A percentile compares a stretch with the other conserved stretches of the same genome.
These are phyloP conservation scores for Drosophila maculinotata DNA, from an alignment of 2,888 invertebrate genomes.

Conservation along the genomic window DNA sequence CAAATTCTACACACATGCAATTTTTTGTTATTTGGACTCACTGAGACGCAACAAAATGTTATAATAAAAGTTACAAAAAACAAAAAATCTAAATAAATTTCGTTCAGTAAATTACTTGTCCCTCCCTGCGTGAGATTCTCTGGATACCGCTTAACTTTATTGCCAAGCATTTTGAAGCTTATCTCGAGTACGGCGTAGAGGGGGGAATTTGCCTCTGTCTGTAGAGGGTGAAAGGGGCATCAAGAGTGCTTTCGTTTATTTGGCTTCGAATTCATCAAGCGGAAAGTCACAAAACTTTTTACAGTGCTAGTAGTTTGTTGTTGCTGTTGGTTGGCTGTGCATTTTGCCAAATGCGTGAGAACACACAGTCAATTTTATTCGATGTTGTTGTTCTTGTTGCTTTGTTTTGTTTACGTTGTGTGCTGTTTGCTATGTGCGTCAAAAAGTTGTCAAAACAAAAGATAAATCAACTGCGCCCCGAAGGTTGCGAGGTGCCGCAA, in stretches of 20 bases:
- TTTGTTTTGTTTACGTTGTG: constrained; percentile 41
- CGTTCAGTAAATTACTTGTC: constrained; percentile 38
- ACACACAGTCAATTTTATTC: constrained; percentile 57
- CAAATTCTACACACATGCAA: constrained; percentile 21
- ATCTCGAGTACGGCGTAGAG: constrained; percentile 33
- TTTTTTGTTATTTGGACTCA: constrained; percentile 62
- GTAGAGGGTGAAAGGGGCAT: constrained; percentile 6
- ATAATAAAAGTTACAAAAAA: constrained; percentile 14
- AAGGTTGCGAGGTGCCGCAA: constrained; percentile 21
- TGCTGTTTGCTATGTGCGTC: constrained; percentile 32
- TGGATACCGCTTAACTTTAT: constrained; percentile 67
- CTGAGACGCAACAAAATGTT: constrained; percentile 63
- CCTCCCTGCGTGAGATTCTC: constrained; percentile 27
- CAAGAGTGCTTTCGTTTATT: constrained; percentile 70
- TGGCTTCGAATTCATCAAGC: constrained; percentile 77
- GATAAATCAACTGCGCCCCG: constrained; percentile 69
- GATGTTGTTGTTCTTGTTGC: constrained; percentile 33
- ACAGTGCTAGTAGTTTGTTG: constrained; percentile 31
- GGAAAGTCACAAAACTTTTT: constrained; percentile 70
- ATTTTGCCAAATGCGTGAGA: constrained; percentile 72
- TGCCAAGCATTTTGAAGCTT: constrained; percentile 48
- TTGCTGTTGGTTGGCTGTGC: constrained; percentile 32
- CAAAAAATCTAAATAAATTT: constrained; percentile 18
- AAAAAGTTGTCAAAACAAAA: constrained; percentile 78
- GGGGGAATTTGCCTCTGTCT: background rate